Evolutionary conservation across 2,888 invertebrate species (phyloP).

Genomic region (Oxytorus armatus): DNA sequence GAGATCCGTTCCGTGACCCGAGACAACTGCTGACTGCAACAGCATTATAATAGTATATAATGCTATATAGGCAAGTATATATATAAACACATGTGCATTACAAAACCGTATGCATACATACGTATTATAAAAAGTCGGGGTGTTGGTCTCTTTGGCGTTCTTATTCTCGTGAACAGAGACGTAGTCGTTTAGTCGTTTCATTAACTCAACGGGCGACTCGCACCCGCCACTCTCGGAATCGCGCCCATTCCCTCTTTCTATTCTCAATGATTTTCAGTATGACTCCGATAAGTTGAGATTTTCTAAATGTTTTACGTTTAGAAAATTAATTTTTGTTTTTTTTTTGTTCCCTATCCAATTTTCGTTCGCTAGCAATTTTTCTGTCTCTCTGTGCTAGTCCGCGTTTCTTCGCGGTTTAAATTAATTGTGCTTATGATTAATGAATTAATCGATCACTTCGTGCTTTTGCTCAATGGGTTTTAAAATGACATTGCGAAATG

Average conservation of each 20-base stretch:
- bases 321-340: too few species aligned
- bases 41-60: conserved; percentile 16
- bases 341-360: too few species aligned
- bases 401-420: too few species aligned
- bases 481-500: too few species aligned
- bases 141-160: conserved; percentile 47
- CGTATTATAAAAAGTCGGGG: conserved; percentile 43
- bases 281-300: too few species aligned
- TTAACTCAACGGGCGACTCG: conserved; percentile 60
- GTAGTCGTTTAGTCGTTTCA: conserved; percentile 66
- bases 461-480: too few species aligned
- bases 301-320: not conserved
- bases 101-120: not conserved
- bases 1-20: conserved; percentile 65
- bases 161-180: conserved; percentile 52
- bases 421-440: too few species aligned
- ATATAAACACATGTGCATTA: not conserved
- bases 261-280: conserved; percentile 17
- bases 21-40: conserved; percentile 64
- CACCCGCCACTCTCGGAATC: conserved; percentile 42
- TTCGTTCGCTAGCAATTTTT: conserved; percentile 12
- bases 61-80: not conserved
- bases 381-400: too few species aligned
- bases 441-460: too few species aligned
- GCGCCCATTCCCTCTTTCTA: not conserved